A percentile compares a stretch with the other conserved stretches of the same genome.
phyloP scores from a whole-genome alignment of 2,113 vertebrate genomes.

The Arothron firmamentum region DNA sequence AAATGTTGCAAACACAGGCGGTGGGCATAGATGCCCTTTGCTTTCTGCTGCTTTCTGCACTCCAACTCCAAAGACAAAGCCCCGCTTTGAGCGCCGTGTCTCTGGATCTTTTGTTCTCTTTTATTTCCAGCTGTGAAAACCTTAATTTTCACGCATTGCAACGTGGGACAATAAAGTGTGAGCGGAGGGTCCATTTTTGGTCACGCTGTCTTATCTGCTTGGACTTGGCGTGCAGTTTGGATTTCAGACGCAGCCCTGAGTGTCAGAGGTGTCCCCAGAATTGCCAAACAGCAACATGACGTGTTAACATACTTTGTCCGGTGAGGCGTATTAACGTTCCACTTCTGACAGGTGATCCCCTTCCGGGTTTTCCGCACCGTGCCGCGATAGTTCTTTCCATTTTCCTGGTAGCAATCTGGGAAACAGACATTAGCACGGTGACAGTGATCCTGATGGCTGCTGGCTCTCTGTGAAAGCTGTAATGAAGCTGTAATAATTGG shows the following conservation, averaged over 20 bases:
- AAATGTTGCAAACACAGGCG: neutral
- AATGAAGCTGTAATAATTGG: neutral
- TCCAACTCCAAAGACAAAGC: no score
- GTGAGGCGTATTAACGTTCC: constrained; percentile 82
- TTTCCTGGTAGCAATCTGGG: constrained; percentile 86
- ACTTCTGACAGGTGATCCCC: constrained; percentile 89
- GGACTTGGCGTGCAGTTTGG: neutral
- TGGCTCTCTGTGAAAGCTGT: neutral
- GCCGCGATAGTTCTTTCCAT: constrained; percentile 83
- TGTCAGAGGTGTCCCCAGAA: neutral
- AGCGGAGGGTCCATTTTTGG: neutral
- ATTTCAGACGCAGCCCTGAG: neutral
- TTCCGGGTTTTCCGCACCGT: constrained; percentile 87
- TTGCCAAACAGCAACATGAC: neutral
- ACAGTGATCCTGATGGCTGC: neutral
- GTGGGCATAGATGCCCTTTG: neutral
- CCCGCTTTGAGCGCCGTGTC: no score
- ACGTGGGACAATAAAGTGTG: neutral
- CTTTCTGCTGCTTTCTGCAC: neutral
- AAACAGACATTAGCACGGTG: neutral
- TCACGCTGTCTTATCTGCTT: neutral
- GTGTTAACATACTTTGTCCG: constrained; percentile 77
- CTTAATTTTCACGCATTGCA: neutral
- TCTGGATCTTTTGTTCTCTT: neutral
- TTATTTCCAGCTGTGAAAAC: neutral